A percentile compares a stretch with the other conserved stretches of the same genome.
Conservation (phyloP, 2,113 vertebrate genomes). For the Tringa solitaria region DNA sequence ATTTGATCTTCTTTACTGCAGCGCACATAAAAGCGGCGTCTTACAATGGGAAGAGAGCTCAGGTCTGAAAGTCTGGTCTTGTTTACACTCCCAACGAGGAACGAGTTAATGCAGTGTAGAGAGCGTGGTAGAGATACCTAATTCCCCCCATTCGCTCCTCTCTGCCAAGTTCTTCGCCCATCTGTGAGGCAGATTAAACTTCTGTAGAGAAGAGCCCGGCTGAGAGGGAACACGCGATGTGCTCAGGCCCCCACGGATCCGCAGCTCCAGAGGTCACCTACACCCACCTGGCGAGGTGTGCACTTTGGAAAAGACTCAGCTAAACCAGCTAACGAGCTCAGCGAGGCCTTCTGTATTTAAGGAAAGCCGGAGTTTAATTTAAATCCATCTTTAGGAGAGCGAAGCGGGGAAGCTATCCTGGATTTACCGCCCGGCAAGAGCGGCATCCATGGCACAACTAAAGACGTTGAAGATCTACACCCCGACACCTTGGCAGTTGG, state of each 20-base stretch:
- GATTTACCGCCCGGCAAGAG: background rate
- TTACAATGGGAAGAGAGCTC: background rate
- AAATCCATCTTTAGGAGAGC: background rate
- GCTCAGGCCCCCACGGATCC: background rate
- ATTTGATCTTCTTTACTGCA: slow-evolving; percentile 1
- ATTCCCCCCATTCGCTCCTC: background rate
- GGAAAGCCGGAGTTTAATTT: background rate
- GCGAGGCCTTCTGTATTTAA: background rate
- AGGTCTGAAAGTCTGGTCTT: background rate
- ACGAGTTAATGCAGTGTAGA: background rate
- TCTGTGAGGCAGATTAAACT: background rate
- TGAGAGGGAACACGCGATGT: background rate
- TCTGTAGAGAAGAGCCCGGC: background rate
- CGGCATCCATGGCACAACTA: background rate
- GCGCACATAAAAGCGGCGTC: background rate
- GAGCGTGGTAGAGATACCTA: background rate
- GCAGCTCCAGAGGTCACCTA: background rate
- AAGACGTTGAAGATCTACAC: background rate
- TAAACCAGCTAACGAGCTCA: background rate
- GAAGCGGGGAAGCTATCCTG: background rate
- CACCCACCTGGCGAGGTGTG: rapidly evolving
- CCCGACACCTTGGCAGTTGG: background rate
- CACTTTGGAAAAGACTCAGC: too few species aligned
- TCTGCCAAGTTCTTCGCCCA: background rate
- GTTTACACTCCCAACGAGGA: background rate